Evolutionary conservation across 2,113 vertebrate genomes (phyloP).

Genomic region (Acanthisitta chloris): DNA sequence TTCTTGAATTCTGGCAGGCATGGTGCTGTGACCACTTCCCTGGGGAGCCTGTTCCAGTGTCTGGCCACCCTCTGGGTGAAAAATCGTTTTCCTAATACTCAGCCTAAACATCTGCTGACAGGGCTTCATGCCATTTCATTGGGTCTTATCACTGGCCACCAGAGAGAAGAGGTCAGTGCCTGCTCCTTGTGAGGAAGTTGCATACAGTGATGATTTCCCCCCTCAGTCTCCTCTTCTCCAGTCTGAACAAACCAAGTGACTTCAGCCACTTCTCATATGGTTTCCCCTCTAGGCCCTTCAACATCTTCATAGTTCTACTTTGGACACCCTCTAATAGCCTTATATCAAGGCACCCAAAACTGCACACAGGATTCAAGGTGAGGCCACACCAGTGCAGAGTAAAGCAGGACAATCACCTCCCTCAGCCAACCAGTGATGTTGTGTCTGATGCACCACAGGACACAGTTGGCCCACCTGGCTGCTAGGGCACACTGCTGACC

Average conservation of each 20-base stretch:
- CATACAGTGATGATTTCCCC: no score
- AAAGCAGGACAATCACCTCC: neutral
- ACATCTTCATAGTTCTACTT: fast-evolving
- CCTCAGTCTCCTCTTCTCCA: neutral
- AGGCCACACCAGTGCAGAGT: neutral
- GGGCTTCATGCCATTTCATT: neutral
- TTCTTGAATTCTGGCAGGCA: no score
- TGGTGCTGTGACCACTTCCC: neutral
- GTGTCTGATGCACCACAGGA: neutral
- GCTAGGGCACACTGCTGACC: neutral
- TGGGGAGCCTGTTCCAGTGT: neutral
- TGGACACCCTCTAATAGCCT: neutral
- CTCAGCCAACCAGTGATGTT: fast-evolving
- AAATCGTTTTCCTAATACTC: neutral
- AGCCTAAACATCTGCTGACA: neutral
- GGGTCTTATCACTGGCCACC: no score
- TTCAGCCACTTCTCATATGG: fast-evolving
- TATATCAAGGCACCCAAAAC: no score
- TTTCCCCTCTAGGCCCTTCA: neutral
- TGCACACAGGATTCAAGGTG: neutral
- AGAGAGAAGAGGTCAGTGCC: neutral
- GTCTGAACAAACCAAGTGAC: neutral
- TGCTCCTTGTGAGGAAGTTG: neutral
- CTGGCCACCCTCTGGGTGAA: neutral
- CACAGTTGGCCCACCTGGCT: fast-evolving